Evolutionary conservation across 2,113 vertebrate species (phyloP), one percentile per base, ranked within the genome.

Genomic region (Haplotaxodon microlepis): DNA sequence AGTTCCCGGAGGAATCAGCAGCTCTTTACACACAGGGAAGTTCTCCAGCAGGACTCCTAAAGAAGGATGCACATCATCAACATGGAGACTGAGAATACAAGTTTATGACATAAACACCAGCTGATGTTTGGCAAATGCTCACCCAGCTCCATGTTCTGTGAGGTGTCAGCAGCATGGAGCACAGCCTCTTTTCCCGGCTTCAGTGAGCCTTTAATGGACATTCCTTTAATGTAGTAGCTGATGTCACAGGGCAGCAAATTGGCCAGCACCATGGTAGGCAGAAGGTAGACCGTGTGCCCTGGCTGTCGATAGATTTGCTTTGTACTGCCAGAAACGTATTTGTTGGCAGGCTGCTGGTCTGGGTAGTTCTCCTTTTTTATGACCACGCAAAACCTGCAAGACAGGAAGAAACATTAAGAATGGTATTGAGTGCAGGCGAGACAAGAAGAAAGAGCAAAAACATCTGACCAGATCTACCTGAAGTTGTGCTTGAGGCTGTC

Each of bases 351-450:
- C 96, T 98, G 97, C 91, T 99, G 98, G 47, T 99, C 97, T 0
- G 99, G 98, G 29, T 99, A 99, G 89, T 98, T 98, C 79, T 99
- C 98, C 86, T 99, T 99, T 93, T 98, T 99, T 84, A 99, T 98
- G 53, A 98, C 98, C 87, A 99, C 98, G 82, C 98, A 99, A 90
- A 99, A 99, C 95, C 99, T 99, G 84, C 79, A 21, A 61, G 42
- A 85, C 4, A 6, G 31, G 76, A 45, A 73, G 21, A 45, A 53
- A 82, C 6, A 3, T 40, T 14, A 9, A 3, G 12, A 36, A 66
- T 2, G 6, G 10, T 4, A 5, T 19, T n/a, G 38, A 16, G 10
- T 7, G 3, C 12, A 8, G 34, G 17, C 11, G 38, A 31, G 11
- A 53, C 29, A 19, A 51, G 16, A 42, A 19, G 7, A 7, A 29